Evolutionary conservation across 2,888 invertebrate species (phyloP).

Genomic region (Chalcosyrphus nemorum): DNA sequence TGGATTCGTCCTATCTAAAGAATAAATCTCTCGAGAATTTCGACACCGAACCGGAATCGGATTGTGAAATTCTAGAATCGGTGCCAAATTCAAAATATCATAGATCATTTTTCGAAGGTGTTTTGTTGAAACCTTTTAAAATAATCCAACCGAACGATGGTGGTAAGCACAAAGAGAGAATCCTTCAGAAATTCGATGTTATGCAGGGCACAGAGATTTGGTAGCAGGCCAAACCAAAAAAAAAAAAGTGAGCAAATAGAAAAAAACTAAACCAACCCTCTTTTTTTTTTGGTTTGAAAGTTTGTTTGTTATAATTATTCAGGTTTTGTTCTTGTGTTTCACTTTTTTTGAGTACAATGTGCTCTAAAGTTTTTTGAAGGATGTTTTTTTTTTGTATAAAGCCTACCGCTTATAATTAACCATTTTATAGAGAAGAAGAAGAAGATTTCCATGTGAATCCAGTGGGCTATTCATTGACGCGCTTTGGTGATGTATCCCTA

Average conservation of each 20-base stretch:
- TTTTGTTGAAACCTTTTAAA: conserved; percentile 80
- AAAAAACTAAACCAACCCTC: background rate
- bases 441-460: conserved; percentile 55
- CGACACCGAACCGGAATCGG: conserved; percentile 85
- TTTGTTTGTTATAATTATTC: conserved; percentile 27
- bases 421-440: conserved; percentile 48
- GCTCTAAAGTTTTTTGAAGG: conserved; percentile 27
- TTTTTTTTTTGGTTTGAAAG: no score
- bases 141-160: conserved; percentile 79
- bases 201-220: conserved; percentile 79
- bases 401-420: conserved; percentile 56
- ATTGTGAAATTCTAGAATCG: conserved; percentile 82
- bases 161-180: conserved; percentile 78
- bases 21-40: conserved; percentile 82
- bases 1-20: conserved; percentile 80
- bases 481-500: conserved; percentile 41
- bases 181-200: conserved; percentile 80
- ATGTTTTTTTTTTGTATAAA: conserved; percentile 23
- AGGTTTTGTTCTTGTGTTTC: conserved; percentile 33
- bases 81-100: conserved; percentile 76
- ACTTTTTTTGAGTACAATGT: conserved; percentile 42
- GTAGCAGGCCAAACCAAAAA: conserved; percentile 73
- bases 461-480: conserved; percentile 44
- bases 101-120: conserved; percentile 80
- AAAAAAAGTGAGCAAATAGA: no score